Percentiles rank a stretch among this genome's conserved stretches.
Conservation (phyloP, 2,888 invertebrate species). For the Polyploca ridens region DNA sequence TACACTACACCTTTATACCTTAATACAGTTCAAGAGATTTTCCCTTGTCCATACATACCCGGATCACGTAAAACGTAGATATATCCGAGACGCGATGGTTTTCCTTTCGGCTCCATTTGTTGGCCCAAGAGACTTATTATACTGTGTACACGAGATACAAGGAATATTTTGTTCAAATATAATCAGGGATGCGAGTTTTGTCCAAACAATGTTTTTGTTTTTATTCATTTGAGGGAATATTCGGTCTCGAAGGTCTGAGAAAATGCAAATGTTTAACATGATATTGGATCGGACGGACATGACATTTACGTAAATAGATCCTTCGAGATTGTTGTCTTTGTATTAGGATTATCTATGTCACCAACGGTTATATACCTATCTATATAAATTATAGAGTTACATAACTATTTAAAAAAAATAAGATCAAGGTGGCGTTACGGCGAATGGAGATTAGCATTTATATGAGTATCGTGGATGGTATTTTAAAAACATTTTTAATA, state of each 20-base stretch:
- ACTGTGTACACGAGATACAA: constrained; percentile 76
- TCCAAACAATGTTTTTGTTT: constrained; percentile 78
- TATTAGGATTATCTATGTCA: background rate
- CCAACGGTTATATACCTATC: constrained; percentile 15
- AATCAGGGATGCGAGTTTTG: constrained; percentile 75
- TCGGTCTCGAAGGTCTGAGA: constrained; percentile 48
- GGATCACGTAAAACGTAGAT: constrained; percentile 75
- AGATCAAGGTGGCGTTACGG: no score
- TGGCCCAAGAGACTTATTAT: constrained; percentile 81
- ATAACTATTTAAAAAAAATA: background rate
- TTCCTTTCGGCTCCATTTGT: constrained; percentile 79
- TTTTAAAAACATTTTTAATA: no score
- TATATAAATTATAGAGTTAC: background rate
- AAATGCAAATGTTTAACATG: constrained; percentile 76
- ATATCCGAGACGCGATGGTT: constrained; percentile 69
- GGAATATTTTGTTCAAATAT: constrained; percentile 82
- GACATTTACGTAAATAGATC: constrained; percentile 48
- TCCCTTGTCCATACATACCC: constrained; percentile 70
- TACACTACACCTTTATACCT: constrained; percentile 65
- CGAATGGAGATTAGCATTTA: no score
- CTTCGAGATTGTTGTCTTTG: constrained; percentile 39
- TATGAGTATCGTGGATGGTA: no score
- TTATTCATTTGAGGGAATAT: constrained; percentile 68
- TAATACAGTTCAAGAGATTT: constrained; percentile 80
- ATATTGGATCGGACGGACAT: constrained; percentile 67